phyloP scores from a whole-genome alignment of 2,888 invertebrate species.

The Theretra japonica region DNA sequence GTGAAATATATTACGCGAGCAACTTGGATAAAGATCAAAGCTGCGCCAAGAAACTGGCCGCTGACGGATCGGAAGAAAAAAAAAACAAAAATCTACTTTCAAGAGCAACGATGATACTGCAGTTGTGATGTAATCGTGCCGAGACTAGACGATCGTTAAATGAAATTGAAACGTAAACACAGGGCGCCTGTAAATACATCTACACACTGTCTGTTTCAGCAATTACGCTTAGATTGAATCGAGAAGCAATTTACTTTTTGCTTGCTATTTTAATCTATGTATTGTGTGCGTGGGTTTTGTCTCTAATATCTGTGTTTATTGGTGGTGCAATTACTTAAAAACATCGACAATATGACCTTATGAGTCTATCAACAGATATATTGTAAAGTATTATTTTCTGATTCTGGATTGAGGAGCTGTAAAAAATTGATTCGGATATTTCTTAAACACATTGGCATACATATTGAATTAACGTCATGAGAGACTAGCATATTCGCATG shows the following conservation, averaged over 20 bases:
- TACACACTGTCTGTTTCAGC: constrained; percentile 20
- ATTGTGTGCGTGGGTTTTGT: background rate
- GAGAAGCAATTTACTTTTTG: constrained; percentile 22
- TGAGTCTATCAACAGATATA: no score
- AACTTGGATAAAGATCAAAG: constrained; percentile 49
- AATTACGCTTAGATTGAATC: constrained; percentile 18
- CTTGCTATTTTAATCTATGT: background rate
- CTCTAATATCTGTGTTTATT: background rate
- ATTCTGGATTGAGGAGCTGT: no score
- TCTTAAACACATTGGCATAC: no score
- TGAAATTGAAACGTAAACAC: constrained; percentile 52
- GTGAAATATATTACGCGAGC: constrained; percentile 44
- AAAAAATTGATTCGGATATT: no score
- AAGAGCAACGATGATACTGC: constrained; percentile 48
- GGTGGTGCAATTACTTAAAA: background rate
- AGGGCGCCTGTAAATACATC: constrained; percentile 31
- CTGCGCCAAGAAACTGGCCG: constrained; percentile 35
- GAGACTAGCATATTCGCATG: no score
- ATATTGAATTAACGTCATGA: no score
- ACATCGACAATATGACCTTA: background rate
- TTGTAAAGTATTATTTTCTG: no score
- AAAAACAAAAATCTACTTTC: constrained; percentile 45
- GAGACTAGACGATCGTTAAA: constrained; percentile 51
- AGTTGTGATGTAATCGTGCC: constrained; percentile 57
- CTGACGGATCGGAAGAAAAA: constrained; percentile 40